phyloP scores from a whole-genome alignment of 2,113 vertebrate species.

The Dolichallabes microphthalmus region DNA sequence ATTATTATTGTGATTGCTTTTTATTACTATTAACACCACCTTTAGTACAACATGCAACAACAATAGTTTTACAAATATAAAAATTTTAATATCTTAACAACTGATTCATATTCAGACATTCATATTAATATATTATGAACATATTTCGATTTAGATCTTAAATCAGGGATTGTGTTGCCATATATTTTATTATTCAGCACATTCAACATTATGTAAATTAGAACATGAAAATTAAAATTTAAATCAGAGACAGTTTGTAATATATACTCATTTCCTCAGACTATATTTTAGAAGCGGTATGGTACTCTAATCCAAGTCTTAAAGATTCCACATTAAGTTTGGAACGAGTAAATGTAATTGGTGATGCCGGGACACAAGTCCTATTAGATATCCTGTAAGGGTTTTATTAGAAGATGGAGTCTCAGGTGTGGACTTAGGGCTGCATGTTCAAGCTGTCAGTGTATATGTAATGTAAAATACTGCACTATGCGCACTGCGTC shows the following conservation, averaged over 20 bases:
- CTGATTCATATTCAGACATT: too few species aligned
- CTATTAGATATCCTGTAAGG: not conserved
- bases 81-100: not conserved
- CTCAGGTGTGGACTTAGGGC: not conserved
- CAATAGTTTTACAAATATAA: not conserved
- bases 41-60: not conserved
- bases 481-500: slow-evolving; percentile 12
- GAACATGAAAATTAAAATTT: not conserved
- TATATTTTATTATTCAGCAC: not conserved
- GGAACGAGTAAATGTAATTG: not conserved
- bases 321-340: not conserved
- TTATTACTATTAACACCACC: too few species aligned
- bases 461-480: slow-evolving; percentile 4
- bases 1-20: too few species aligned
- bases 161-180: not conserved
- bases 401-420: not conserved
- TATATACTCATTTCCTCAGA: not conserved
- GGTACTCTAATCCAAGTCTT: not conserved
- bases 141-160: too few species aligned
- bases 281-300: not conserved
- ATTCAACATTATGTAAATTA: not conserved
- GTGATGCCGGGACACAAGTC: not conserved
- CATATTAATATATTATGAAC: too few species aligned
- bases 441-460: not conserved
- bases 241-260: not conserved